These are phyloP conservation scores for Calliopsis andreniformis DNA, from an alignment of 1,140 invertebrate genomes.

Conservation along the genomic window DNA sequence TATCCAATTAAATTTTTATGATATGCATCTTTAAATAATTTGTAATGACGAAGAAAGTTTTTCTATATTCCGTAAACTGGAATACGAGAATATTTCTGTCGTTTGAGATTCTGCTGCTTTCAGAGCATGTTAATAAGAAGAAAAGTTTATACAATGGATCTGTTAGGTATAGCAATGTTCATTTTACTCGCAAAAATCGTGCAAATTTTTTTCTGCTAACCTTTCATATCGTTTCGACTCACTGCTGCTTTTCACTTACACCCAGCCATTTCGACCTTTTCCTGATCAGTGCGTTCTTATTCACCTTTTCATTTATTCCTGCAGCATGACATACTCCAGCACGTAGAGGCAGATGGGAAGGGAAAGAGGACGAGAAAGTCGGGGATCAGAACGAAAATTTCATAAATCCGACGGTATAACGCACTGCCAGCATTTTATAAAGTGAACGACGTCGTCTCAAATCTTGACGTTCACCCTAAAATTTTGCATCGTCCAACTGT, in stretches of 20 bases:
- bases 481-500: neutral
- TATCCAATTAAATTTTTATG: no score
- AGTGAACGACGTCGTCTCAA: neutral
- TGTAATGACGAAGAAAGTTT: no score
- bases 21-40: no score
- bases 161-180: slow-evolving; percentile 21
- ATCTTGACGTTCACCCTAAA: neutral
- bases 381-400: slow-evolving; percentile 37
- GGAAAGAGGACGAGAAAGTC: neutral
- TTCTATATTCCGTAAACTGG: no score
- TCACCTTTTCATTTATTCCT: slow-evolving; percentile 30
- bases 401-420: slow-evolving; percentile 36
- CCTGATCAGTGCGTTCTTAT: slow-evolving; percentile 35
- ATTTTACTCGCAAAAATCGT: slow-evolving; percentile 31
- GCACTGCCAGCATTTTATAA: slow-evolving; percentile 11
- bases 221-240: slow-evolving; percentile 24
- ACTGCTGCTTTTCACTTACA: no score
- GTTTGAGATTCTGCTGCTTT: neutral
- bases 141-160: neutral
- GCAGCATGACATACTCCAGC: neutral
- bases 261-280: slow-evolving; percentile 15
- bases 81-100: neutral
- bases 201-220: slow-evolving; percentile 22
- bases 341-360: neutral
- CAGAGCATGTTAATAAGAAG: slow-evolving; percentile 7